These are phyloP conservation scores for Coregonus sp. DNA, from an alignment of 2,797 vertebrate species.

Conservation along the genomic window DNA sequence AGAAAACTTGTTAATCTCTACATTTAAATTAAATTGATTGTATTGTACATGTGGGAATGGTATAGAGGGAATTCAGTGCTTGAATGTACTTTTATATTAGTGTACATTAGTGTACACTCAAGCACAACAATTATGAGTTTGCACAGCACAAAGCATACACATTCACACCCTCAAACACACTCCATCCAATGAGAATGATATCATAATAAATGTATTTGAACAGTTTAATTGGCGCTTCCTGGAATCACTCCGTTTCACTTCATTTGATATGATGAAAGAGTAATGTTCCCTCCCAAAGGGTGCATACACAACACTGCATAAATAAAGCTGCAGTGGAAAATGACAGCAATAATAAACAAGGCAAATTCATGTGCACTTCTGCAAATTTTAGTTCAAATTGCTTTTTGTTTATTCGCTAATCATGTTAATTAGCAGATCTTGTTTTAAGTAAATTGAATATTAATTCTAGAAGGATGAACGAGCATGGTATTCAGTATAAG, in stretches of 20 bases:
- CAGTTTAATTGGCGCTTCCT: constrained; percentile 79
- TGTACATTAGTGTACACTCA: no score
- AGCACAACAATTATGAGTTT: constrained; percentile 40
- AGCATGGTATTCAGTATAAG: constrained; percentile 38
- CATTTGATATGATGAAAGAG: constrained; percentile 79
- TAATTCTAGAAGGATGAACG: constrained; percentile 53
- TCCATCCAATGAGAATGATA: constrained; percentile 72
- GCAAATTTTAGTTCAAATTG: constrained; percentile 44
- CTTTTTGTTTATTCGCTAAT: constrained; percentile 62
- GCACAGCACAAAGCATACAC: constrained; percentile 57
- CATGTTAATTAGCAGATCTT: constrained; percentile 57
- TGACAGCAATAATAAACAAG: constrained; percentile 64
- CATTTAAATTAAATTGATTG: not conserved
- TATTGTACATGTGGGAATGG: not conserved
- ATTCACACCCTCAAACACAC: constrained; percentile 64
- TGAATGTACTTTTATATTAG: constrained; percentile 51
- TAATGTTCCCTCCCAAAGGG: constrained; percentile 72
- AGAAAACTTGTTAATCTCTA: not conserved
- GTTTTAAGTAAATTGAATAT: constrained; percentile 60
- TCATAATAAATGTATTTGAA: constrained; percentile 81
- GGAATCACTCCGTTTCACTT: constrained; percentile 70
- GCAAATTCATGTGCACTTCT: constrained; percentile 56
- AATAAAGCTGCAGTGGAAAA: constrained; percentile 66
- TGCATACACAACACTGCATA: constrained; percentile 70
- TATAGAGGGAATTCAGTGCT: constrained; percentile 63